These are phyloP conservation scores for Trachymyrmex septentrionalis DNA, from an alignment of 1,140 invertebrate species.

Conservation along the genomic window DNA sequence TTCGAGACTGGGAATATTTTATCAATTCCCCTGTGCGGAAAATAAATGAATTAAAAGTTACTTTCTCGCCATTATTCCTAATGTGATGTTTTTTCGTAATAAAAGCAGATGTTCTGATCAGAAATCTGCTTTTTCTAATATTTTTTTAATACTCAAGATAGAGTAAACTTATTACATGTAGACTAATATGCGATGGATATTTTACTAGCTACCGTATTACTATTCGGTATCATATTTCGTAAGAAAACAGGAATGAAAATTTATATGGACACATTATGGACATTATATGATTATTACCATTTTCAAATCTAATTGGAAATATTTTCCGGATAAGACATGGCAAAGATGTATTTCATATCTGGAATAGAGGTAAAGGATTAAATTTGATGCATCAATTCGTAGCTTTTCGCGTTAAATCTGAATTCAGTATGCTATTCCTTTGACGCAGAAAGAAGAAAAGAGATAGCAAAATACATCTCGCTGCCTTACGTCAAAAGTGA, in stretches of 20 bases:
- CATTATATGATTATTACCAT: neutral
- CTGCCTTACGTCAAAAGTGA: too few relatives aligned
- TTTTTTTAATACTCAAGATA: neutral
- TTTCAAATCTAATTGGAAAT: neutral
- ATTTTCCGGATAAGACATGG: neutral
- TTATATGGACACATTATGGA: neutral
- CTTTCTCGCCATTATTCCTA: neutral
- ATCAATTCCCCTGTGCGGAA: neutral
- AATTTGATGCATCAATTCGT: neutral
- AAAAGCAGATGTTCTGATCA: neutral
- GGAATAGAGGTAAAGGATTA: neutral
- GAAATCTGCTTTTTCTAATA: neutral
- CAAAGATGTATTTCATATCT: neutral
- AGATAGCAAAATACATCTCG: neutral
- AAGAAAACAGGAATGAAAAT: conserved; percentile 5
- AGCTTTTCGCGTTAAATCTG: conserved; percentile 1
- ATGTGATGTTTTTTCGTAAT: neutral
- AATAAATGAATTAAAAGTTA: conserved; percentile 2
- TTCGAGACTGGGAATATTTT: conserved; percentile 15
- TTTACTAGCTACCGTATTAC: neutral
- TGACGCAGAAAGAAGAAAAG: neutral
- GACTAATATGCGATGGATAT: neutral
- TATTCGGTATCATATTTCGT: neutral
- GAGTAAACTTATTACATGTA: neutral
- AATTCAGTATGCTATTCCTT: neutral